Conservation (phyloP, 2,888 invertebrate genomes). For the Brenthis ino region DNA sequence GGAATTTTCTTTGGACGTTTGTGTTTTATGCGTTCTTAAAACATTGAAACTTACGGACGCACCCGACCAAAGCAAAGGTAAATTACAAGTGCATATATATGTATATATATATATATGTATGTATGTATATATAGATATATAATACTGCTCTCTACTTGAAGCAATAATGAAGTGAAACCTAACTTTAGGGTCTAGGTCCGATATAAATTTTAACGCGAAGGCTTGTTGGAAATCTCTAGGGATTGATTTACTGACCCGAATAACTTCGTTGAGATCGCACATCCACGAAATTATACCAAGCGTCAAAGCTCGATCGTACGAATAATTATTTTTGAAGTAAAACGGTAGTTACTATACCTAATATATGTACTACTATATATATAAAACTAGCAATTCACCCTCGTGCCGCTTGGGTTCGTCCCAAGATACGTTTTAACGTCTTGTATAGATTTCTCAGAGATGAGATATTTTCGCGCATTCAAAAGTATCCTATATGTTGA, state of each 20-base stretch:
- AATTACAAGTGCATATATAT: neutral
- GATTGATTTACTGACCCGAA: constrained; percentile 37
- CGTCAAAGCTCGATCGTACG: constrained; percentile 30
- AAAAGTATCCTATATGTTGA: no score
- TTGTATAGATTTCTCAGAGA: no score
- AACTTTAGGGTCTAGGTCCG: constrained; percentile 32
- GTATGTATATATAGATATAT: neutral
- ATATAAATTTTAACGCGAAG: constrained; percentile 35
- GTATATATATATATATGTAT: no score
- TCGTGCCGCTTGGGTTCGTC: no score
- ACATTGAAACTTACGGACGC: no score
- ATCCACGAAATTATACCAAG: constrained; percentile 27
- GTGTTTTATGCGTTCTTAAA: no score
- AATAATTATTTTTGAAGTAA: constrained; percentile 19
- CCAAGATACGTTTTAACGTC: no score
- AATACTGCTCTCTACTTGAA: constrained; percentile 23
- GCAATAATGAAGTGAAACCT: constrained; percentile 29
- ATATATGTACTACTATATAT: no score
- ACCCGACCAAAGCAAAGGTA: neutral
- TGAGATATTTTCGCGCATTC: no score
- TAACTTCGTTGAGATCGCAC: constrained; percentile 31
- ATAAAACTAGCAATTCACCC: no score
- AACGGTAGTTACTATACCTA: neutral
- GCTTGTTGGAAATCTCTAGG: constrained; percentile 30
- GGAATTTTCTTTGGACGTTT: no score